phyloP scores from a whole-genome alignment of 2,888 invertebrate species.

The Zaprionus obscuricornis region DNA sequence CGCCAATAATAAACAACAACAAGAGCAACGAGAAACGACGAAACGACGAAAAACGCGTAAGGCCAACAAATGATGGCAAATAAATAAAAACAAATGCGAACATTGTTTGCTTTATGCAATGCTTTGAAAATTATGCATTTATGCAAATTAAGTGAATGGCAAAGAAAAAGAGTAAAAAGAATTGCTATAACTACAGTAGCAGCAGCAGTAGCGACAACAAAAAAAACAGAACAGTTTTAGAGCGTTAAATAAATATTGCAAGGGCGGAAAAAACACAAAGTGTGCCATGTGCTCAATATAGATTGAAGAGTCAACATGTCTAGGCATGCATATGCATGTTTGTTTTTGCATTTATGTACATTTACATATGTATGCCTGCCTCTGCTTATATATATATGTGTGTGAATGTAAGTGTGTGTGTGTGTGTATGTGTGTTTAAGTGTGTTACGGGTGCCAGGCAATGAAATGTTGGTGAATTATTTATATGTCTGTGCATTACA shows the following conservation, averaged over 20 bases:
- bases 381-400: conserved; percentile 1
- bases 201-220: conserved; percentile 1
- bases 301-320: neutral
- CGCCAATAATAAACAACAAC: conserved; percentile 6
- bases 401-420: conserved; percentile 4
- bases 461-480: conserved; percentile 72
- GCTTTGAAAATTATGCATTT: conserved; percentile 57
- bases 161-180: conserved; percentile 14
- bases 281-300: conserved; percentile 28
- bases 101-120: neutral
- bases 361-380: conserved; percentile 28
- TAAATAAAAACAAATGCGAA: conserved; percentile 30
- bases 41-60: conserved; percentile 28
- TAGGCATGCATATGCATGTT: neutral
- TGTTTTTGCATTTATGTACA: conserved; percentile 36
- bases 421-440: conserved; percentile 13
- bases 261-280: conserved; percentile 37
- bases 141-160: conserved; percentile 46
- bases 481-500: conserved; percentile 62
- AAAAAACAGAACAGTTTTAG: conserved; percentile 31
- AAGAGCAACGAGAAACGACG: conserved; percentile 12
- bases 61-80: conserved; percentile 39
- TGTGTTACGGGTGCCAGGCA: conserved; percentile 59
- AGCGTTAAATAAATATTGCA: conserved; percentile 60
- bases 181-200: no score